Percentiles rank a stretch among this genome's conserved stretches.
These are phyloP conservation scores for Tachycineta bicolor DNA, from an alignment of 2,113 vertebrate species.

Conservation along the genomic window DNA sequence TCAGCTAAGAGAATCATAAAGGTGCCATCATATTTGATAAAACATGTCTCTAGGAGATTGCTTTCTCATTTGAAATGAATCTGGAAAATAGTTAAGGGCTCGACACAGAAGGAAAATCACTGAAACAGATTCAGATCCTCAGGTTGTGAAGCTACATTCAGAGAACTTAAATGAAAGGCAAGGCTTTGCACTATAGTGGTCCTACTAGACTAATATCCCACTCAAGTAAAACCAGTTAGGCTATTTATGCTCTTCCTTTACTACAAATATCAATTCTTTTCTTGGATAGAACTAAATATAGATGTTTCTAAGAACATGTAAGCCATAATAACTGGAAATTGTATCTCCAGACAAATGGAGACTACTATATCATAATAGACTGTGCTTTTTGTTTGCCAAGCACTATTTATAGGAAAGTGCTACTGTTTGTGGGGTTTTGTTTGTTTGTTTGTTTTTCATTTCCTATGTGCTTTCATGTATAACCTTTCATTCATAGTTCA, in stretches of 20 bases:
- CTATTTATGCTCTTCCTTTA: background rate
- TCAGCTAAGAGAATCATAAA: background rate
- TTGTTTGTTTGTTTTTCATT: background rate
- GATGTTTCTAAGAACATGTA: background rate
- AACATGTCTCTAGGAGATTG: background rate
- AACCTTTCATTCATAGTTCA: background rate
- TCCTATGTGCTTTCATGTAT: background rate
- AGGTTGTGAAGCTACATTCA: background rate
- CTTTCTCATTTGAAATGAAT: background rate
- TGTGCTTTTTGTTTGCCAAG: background rate
- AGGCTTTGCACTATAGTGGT: background rate
- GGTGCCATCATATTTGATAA: background rate
- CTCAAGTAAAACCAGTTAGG: background rate
- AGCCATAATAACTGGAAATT: background rate
- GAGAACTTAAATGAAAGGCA: background rate
- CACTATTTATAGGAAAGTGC: background rate
- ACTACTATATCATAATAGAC: background rate
- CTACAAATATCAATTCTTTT: background rate
- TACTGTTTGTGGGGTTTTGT: background rate
- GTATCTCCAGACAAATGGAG: background rate
- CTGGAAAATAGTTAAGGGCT: background rate
- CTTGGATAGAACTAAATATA: background rate
- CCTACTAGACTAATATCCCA: background rate
- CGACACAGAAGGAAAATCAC: background rate
- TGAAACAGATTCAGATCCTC: background rate